Evolutionary conservation across 2,113 vertebrate species (phyloP), one percentile per base, ranked within the genome.

Genomic region (Callospermophilus lateralis): DNA sequence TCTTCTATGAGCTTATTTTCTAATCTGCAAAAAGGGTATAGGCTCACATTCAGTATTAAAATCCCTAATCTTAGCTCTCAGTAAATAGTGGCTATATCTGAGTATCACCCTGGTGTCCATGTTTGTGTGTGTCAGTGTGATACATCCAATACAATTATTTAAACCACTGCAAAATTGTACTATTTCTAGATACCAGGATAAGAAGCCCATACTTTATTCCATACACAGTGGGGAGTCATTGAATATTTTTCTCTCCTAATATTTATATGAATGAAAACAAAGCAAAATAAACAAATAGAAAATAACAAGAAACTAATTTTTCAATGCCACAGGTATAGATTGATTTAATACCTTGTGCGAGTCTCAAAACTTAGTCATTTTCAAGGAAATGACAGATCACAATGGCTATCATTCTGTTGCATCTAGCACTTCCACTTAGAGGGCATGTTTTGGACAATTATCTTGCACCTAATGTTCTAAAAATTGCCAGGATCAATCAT

Each of bases 261-360:
- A 84, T 83, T 70, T 93, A 61, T 84, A 13, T 86, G 63, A 89
- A 84, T 93, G 53, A 93, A 96, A 94, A 55, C 17, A 89, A 96
- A 96, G 87, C 58, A 91, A 85, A 94, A 70, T 39, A 93, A 97
- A 6, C 65, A 95, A 76, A 87, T 95, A 51, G 26, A 86, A 98
- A 93, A 89, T 70, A 65, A 93, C 37, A 42, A 97, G 22, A 96
- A 94, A 78, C 77, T 77, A 89, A 32, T 79, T 92, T 63, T 80
- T 81, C 17, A 37, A 15, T 63, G 19, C 6, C 74, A 10, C 28
- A 89, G 39, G 94, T 79, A 93, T 91, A 85, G 34, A 93, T 93
- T 42, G 53, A 89, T 91, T 94, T 93, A 85, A 91, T 85, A 89
- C 11, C 24, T 89, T 93, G 30, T 84, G 51, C 5, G 73, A n/a